These are phyloP conservation scores for Cataglyphis livida DNA, from an alignment of 2,888 invertebrate genomes.

Conservation along the genomic window DNA sequence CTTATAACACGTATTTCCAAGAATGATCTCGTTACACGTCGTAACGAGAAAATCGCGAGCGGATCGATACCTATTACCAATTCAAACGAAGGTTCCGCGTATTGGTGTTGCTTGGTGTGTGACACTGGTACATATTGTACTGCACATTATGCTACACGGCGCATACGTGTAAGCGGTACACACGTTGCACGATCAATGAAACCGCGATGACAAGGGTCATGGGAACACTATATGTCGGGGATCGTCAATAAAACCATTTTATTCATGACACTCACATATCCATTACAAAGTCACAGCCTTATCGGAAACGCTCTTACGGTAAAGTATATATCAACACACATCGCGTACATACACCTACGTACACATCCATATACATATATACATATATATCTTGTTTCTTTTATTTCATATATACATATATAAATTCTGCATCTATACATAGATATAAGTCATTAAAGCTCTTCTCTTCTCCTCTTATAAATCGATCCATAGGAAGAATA, in stretches of 20 bases:
- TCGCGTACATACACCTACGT: slow-evolving; percentile 40
- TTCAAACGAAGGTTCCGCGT: slow-evolving; percentile 39
- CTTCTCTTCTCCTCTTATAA: slow-evolving; percentile 21
- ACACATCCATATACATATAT: slow-evolving; percentile 34
- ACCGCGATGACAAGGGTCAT: slow-evolving; percentile 44
- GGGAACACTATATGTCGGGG: slow-evolving; percentile 29
- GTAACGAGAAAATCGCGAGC: slow-evolving; percentile 40
- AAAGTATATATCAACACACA: slow-evolving; percentile 62
- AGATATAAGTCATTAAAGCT: slow-evolving; percentile 41
- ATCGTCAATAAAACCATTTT: slow-evolving; percentile 72
- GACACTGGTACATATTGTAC: neutral
- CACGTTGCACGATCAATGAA: slow-evolving; percentile 53
- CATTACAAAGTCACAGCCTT: slow-evolving; percentile 81
- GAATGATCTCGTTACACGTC: slow-evolving; percentile 6
- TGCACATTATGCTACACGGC: neutral
- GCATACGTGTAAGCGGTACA: neutral
- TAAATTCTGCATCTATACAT: slow-evolving; percentile 21
- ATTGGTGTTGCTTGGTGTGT: neutral
- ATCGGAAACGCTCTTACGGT: slow-evolving; percentile 63
- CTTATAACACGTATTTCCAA: neutral
- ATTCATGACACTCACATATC: slow-evolving; percentile 71
- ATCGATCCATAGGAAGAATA: slow-evolving; percentile 37
- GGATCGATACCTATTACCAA: slow-evolving; percentile 45
- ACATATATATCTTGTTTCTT: slow-evolving; percentile 37
- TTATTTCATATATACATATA: slow-evolving; percentile 38